Percentiles rank a stretch among this genome's conserved stretches.
phyloP scores from a whole-genome alignment of 2,113 vertebrate species.

The Paratilapia polleni region DNA sequence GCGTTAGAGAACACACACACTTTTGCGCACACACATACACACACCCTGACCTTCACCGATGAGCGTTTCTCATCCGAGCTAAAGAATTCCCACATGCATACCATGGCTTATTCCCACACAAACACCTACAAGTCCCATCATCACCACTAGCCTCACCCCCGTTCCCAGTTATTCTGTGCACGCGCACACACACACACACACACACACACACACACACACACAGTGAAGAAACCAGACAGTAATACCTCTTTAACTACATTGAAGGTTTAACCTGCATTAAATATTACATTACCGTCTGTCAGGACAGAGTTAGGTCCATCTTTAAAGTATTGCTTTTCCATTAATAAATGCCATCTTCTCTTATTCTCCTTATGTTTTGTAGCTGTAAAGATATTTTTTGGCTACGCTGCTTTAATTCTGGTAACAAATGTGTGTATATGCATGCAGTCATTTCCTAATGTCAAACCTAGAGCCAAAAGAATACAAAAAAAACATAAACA shows the following conservation, averaged over 20 bases:
- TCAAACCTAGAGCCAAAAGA: not conserved
- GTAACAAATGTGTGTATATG: not conserved
- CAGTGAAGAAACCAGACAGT: not conserved
- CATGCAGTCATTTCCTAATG: not conserved
- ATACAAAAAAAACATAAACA: not conserved
- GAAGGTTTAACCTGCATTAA: not conserved
- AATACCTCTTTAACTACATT: not conserved
- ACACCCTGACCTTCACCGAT: not conserved
- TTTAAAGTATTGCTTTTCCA: not conserved
- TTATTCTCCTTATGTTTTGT: not conserved
- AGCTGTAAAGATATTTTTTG: not conserved
- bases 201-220: not conserved
- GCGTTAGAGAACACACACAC: slow-evolving; percentile 1
- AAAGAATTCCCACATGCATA: slow-evolving; percentile 46
- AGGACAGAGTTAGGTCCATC: not conserved
- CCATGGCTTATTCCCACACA: slow-evolving; percentile 12
- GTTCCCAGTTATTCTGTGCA: not conserved
- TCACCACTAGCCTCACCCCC: not conserved
- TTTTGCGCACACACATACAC: not conserved
- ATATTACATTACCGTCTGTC: not conserved
- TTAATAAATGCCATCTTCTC: not conserved
- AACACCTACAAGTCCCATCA: slow-evolving; percentile 31
- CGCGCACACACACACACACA: too few species aligned
- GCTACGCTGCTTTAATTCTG: not conserved
- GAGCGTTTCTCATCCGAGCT: slow-evolving; percentile 42